Percentiles rank a stretch among this genome's conserved stretches.
Conservation (phyloP, 2,888 invertebrate species). For the Hipparchia sbordonii region DNA sequence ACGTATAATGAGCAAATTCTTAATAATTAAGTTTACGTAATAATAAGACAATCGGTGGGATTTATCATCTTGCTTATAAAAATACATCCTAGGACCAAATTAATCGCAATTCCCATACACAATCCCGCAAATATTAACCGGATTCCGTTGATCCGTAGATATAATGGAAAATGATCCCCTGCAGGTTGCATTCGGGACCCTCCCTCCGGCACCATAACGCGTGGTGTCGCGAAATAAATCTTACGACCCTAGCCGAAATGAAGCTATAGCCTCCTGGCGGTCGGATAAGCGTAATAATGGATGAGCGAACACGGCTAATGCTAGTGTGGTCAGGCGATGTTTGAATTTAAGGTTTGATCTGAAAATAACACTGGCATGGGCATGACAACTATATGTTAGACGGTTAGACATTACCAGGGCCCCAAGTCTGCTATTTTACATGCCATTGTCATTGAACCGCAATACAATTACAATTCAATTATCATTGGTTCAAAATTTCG, state of each 20-base stretch:
- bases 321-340: background rate
- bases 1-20: background rate
- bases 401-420: too few species aligned
- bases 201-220: conserved; percentile 78
- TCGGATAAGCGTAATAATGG: conserved; percentile 56
- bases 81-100: conserved; percentile 55
- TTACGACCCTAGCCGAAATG: conserved; percentile 65
- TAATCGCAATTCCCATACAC: conserved; percentile 68
- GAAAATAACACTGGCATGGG: too few species aligned
- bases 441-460: too few species aligned
- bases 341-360: background rate
- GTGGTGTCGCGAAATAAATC: conserved; percentile 79
- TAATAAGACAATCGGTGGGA: background rate
- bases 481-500: too few species aligned
- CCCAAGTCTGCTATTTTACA: too few species aligned
- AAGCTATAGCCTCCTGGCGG: conserved; percentile 68
- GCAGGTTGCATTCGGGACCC: conserved; percentile 68
- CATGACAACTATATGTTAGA: too few species aligned
- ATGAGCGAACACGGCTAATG: background rate
- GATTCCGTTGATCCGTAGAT: conserved; percentile 69
- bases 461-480: too few species aligned
- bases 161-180: conserved; percentile 58
- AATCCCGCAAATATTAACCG: conserved; percentile 60
- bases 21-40: too few species aligned
- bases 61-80: conserved; percentile 46